phyloP scores from a whole-genome alignment of 2,888 invertebrate species.

The Eumerus sabulonum region DNA sequence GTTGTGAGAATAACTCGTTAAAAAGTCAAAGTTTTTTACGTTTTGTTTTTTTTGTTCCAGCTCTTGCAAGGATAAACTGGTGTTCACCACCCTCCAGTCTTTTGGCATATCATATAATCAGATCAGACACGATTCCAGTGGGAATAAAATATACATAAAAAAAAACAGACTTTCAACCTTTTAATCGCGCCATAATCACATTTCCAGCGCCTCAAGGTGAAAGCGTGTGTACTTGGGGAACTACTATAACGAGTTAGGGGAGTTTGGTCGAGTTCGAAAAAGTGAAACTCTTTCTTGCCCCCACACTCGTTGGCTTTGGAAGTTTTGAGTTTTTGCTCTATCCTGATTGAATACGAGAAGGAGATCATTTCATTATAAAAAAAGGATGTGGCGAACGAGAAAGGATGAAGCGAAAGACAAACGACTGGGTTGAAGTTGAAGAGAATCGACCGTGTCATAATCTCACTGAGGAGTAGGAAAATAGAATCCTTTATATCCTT shows the following conservation, averaged over 20 bases:
- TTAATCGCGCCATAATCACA: slow-evolving; percentile 38
- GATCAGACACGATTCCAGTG: slow-evolving; percentile 34
- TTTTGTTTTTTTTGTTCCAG: neutral
- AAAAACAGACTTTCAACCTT: slow-evolving; percentile 8
- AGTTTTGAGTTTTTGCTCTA: neutral
- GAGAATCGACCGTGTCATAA: slow-evolving; percentile 35
- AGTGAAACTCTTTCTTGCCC: no score
- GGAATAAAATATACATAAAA: no score
- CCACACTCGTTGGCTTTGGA: no score
- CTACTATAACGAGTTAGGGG: slow-evolving; percentile 20
- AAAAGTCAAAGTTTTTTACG: slow-evolving; percentile 23
- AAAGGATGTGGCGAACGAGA: slow-evolving; percentile 1
- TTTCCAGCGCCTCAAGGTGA: slow-evolving; percentile 1
- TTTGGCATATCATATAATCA: slow-evolving; percentile 27
- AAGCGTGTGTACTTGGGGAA: slow-evolving; percentile 7
- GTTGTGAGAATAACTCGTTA: slow-evolving; percentile 21
- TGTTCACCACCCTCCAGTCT: slow-evolving; percentile 10
- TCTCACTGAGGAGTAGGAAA: slow-evolving; percentile 28
- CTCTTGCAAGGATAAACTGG: slow-evolving; percentile 28
- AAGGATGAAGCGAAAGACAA: slow-evolving; percentile 8
- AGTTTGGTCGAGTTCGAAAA: slow-evolving; percentile 2
- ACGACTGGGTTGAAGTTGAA: no score
- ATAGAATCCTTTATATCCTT: slow-evolving; percentile 31
- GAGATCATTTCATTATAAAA: slow-evolving; percentile 41
- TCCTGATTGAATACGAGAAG: slow-evolving; percentile 57